A percentile compares a stretch with the other conserved stretches of the same genome.
These are phyloP conservation scores for Paramormyrops hopkinsi DNA, from an alignment of 2,797 vertebrate species.

Conservation along the genomic window DNA sequence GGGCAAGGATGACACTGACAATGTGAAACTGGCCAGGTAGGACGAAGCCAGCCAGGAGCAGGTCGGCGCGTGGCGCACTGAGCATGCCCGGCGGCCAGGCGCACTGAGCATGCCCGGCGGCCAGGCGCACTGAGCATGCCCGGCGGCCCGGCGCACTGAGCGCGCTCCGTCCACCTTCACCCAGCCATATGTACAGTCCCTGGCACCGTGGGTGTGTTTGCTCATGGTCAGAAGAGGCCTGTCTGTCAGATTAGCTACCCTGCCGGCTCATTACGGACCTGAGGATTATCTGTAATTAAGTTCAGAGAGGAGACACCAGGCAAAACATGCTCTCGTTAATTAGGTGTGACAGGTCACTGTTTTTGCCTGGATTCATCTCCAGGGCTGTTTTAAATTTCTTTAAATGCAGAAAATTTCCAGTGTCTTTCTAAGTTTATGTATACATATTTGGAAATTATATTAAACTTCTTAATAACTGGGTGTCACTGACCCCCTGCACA, in stretches of 20 bases:
- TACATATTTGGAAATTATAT: not conserved
- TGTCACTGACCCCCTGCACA: not conserved
- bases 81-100: not conserved
- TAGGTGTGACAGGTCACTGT: not conserved
- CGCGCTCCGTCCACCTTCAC: not conserved
- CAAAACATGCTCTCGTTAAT: slow-evolving; percentile 38
- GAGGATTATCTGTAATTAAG: slow-evolving; percentile 53
- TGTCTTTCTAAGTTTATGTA: not conserved
- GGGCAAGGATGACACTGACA: slow-evolving; percentile 85
- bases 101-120: not conserved
- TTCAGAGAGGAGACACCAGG: slow-evolving; percentile 45
- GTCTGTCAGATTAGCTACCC: slow-evolving; percentile 49
- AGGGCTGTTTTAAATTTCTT: not conserved
- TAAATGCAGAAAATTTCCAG: not conserved
- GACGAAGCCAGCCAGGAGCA: not conserved
- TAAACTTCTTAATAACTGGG: not conserved
- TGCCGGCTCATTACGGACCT: slow-evolving; percentile 31
- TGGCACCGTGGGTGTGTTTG: slow-evolving; percentile 11
- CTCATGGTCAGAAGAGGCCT: slow-evolving; percentile 39
- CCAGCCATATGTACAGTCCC: not conserved
- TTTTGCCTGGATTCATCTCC: not conserved
- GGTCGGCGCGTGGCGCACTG: not conserved
- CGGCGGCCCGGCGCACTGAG: not conserved
- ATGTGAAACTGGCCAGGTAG: slow-evolving; percentile 84
- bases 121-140: not conserved